Evolutionary conservation across 2,113 vertebrate species (phyloP), one percentile per base, ranked within the genome.

Genomic region (Brachionichthys hirsutus): DNA sequence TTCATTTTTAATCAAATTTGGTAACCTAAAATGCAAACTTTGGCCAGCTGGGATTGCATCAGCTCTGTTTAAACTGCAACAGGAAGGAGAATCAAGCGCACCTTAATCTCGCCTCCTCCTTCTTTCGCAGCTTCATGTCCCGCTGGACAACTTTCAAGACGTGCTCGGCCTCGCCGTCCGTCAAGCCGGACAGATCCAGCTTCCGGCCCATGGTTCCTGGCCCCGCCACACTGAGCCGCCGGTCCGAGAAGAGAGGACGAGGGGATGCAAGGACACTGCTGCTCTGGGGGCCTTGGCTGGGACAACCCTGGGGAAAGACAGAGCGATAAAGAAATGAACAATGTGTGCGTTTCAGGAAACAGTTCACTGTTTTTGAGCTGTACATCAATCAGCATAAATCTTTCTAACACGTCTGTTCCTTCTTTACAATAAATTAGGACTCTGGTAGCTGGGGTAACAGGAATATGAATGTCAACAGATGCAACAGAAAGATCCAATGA

Each of bases 111-210:
- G 96, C 94, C 63, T 98, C 94, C 83, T 99, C 97, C 71, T 94
- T 96, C 75, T 95, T 95, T 24, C 97, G 90, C 30, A 99, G 94
- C 65, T 89, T 94, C 91, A 98, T 97, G 87, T 99, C 97, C 73
- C 96, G 86, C 80, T 95, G 94, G 66, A 99, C 95, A 76, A 99
- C 97, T 81, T 94, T 94, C 61, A 99, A 91, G 57, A 99, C 94
- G 3, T 98, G 97, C 47, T 98, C 94, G 0, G 96, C 96, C 87
- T 99, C 97, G 35, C 93, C 92, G 1, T 97, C 94, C 0, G 94
- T 97, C 85, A 99, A 89, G 42, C 93, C 93, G 0, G 97, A 97
- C 82, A 99, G 93, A 84, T 99, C 95, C 82, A 99, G 90, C 88
- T 96, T 98, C 76, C 94, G 92, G 62, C 97, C 95, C 97, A 99